A percentile compares a stretch with the other conserved stretches of the same genome.
These are phyloP conservation scores for Drosophila lacteicornis DNA, from an alignment of 1,140 invertebrate species.

Conservation along the genomic window DNA sequence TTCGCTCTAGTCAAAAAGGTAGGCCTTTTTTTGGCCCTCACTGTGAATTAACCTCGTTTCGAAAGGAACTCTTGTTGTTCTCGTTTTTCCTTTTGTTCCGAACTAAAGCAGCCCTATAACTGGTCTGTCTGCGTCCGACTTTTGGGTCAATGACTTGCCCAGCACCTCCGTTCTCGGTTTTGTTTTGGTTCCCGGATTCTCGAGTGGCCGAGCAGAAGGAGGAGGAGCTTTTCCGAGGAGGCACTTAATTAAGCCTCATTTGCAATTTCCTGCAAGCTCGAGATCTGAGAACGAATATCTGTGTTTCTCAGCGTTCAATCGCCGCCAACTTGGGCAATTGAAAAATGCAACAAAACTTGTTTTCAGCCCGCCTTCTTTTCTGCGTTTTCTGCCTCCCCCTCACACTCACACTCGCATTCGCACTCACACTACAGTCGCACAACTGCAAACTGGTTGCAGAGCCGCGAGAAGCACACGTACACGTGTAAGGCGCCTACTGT, in stretches of 20 bases:
- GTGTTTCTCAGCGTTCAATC: conserved; percentile 20
- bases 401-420: not conserved
- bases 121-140: conserved; percentile 56
- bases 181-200: conserved; percentile 68
- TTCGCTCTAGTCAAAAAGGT: not conserved
- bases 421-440: conserved; percentile 10
- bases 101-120: conserved; percentile 66
- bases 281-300: conserved; percentile 15
- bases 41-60: conserved; percentile 78
- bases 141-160: conserved; percentile 75
- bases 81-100: conserved; percentile 11
- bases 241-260: conserved; percentile 44
- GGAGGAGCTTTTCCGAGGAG: not conserved
- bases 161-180: conserved; percentile 52
- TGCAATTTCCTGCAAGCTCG: conserved; percentile 45
- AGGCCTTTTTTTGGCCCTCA: conserved; percentile 21
- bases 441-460: conserved; percentile 53
- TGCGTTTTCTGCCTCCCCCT: conserved; percentile 4
- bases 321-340: conserved; percentile 52
- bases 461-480: conserved; percentile 14
- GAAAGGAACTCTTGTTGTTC: conserved; percentile 36
- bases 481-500: conserved; percentile 48
- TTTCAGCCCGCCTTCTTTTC: conserved; percentile 21
- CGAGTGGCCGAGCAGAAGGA: no score
- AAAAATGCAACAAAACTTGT: conserved; percentile 73